A percentile compares a stretch with the other conserved stretches of the same genome.
Conservation (phyloP, 2,888 invertebrate species). For the Drosophila helvetica region DNA sequence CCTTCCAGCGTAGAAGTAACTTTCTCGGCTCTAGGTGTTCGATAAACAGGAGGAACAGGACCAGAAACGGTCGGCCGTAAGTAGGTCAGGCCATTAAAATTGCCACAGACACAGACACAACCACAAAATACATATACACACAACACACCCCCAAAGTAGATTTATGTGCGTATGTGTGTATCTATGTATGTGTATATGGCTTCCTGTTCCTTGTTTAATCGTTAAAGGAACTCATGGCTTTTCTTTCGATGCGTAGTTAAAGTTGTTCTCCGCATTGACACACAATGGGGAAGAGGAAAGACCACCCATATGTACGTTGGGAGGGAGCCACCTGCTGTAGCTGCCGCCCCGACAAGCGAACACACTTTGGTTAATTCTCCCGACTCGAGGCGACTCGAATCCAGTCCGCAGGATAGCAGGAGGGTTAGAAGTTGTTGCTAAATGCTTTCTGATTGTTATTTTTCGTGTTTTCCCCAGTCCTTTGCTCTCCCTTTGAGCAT, state of each 20-base stretch:
- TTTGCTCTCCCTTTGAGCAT: background rate
- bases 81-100: slow-evolving; percentile 75
- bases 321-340: slow-evolving; percentile 55
- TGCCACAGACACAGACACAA: slow-evolving; percentile 55
- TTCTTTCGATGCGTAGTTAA: slow-evolving; percentile 46
- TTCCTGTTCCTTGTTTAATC: slow-evolving; percentile 70
- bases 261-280: slow-evolving; percentile 57
- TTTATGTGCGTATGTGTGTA: slow-evolving; percentile 54
- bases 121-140: slow-evolving; percentile 5
- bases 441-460: slow-evolving; percentile 82
- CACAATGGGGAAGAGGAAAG: slow-evolving; percentile 11
- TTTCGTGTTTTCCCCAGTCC: slow-evolving; percentile 70
- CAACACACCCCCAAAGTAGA: slow-evolving; percentile 36
- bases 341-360: slow-evolving; percentile 34
- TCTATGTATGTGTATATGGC: slow-evolving; percentile 39
- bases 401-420: slow-evolving; percentile 16
- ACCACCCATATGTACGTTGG: slow-evolving; percentile 8
- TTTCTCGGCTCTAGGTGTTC: slow-evolving; percentile 57
- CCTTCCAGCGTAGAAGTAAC: slow-evolving; percentile 12
- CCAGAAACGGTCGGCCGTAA: slow-evolving; percentile 43
- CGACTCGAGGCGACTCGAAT: background rate
- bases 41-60: slow-evolving; percentile 53
- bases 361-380: slow-evolving; percentile 31
- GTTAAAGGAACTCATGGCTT: slow-evolving; percentile 59
- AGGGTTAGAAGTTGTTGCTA: slow-evolving; percentile 71